Percentiles rank a stretch among this genome's conserved stretches.
Conservation (phyloP, 2,888 invertebrate species). For the Archips crataeganus region DNA sequence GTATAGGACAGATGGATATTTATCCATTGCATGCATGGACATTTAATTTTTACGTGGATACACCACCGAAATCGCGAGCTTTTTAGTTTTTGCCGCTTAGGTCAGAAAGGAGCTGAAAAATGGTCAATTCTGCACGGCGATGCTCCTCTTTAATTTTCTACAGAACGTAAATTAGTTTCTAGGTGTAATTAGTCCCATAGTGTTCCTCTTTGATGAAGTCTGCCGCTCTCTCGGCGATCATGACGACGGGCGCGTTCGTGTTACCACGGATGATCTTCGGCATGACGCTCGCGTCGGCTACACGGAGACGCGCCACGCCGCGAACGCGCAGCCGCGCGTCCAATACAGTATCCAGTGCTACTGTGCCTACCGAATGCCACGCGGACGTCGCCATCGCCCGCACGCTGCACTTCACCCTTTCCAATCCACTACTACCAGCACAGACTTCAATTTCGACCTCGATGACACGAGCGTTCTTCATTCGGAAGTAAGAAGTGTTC, state of each 20-base stretch:
- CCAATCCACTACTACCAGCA: slow-evolving; percentile 49
- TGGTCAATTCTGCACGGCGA: no score
- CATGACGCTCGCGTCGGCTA: slow-evolving; percentile 75
- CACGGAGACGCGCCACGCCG: slow-evolving; percentile 62
- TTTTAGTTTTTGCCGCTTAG: no score
- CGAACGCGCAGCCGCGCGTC: slow-evolving; percentile 60
- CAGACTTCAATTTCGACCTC: slow-evolving; percentile 60
- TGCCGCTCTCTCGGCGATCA: slow-evolving; percentile 74
- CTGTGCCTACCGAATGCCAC: slow-evolving; percentile 76
- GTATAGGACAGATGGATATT: no score
- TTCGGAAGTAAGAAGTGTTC: slow-evolving; percentile 62
- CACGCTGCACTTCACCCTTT: slow-evolving; percentile 76
- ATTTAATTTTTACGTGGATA: no score
- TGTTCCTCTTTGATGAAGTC: slow-evolving; percentile 64
- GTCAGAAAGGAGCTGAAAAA: no score
- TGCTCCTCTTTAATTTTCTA: no score
- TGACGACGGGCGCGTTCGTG: slow-evolving; percentile 74
- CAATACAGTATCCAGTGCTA: slow-evolving; percentile 69
- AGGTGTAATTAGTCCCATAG: neutral
- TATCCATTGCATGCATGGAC: no score
- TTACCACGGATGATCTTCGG: slow-evolving; percentile 69
- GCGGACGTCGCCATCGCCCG: slow-evolving; percentile 65
- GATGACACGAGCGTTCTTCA: slow-evolving; percentile 59
- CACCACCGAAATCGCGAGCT: no score
- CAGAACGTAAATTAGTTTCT: neutral